Conservation (phyloP, 2,888 invertebrate species). For the Hypsopygia costalis region DNA sequence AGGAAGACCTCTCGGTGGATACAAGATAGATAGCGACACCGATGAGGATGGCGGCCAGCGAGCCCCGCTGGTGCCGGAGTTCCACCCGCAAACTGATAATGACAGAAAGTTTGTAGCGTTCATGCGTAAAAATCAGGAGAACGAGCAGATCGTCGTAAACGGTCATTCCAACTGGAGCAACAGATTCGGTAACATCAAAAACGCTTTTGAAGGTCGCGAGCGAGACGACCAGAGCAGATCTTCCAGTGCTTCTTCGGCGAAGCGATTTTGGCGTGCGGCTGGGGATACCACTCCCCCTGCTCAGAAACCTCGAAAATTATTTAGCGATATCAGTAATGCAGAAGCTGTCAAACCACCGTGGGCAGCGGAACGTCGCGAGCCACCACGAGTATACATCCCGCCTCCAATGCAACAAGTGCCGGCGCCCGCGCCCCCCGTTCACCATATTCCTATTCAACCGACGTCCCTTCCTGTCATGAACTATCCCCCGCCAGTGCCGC, state of each 20-base stretch:
- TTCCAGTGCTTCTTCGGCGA: conserved; percentile 73
- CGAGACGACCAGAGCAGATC: conserved; percentile 54
- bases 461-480: conserved; percentile 20
- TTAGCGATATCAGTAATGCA: conserved; percentile 41
- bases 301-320: conserved; percentile 40
- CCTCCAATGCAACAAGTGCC: conserved; percentile 12
- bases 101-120: conserved; percentile 92
- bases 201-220: conserved; percentile 85
- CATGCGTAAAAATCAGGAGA: conserved; percentile 84
- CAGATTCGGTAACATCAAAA: conserved; percentile 91
- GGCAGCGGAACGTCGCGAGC: conserved; percentile 56
- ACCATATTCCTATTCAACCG: conserved; percentile 15
- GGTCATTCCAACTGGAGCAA: conserved; percentile 86
- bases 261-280: conserved; percentile 82
- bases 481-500: conserved; percentile 31
- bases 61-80: conserved; percentile 80
- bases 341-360: conserved; percentile 66
- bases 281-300: conserved; percentile 67
- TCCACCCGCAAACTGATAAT: conserved; percentile 91
- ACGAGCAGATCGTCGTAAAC: conserved; percentile 29
- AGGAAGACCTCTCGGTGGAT: conserved; percentile 84
- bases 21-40: conserved; percentile 71
- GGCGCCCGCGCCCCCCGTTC: conserved; percentile 18
- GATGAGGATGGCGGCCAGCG: conserved; percentile 61
- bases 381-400: conserved; percentile 26